These are phyloP conservation scores for Actinopyga echinites DNA, from an alignment of 53 echinoderm and acorn worm genomes.

Conservation along the genomic window DNA sequence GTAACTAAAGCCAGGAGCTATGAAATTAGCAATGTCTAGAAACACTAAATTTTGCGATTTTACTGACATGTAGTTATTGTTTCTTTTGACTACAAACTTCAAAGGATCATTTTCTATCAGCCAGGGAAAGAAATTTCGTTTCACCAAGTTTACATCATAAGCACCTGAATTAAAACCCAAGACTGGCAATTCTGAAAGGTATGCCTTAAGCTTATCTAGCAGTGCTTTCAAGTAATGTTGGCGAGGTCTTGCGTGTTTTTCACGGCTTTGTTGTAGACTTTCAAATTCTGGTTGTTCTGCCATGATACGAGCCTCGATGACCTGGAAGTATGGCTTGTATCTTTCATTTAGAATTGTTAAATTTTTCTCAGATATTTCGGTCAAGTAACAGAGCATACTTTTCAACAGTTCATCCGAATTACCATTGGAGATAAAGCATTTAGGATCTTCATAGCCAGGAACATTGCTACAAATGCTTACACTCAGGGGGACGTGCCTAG, in stretches of 20 bases:
- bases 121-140: conserved; percentile 13
- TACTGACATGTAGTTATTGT: conserved; percentile 45
- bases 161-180: conserved; percentile 35
- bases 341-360: background rate
- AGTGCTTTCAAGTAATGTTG: background rate
- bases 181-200: conserved; percentile 31
- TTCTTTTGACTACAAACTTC: conserved; percentile 25
- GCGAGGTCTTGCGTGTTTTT: conserved; percentile 6
- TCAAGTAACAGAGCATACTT: conserved; percentile 9
- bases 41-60: conserved; percentile 42
- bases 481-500: conserved; percentile 41
- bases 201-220: background rate
- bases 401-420: conserved; percentile 14
- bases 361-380: background rate
- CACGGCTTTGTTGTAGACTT: background rate
- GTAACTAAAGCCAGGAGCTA: no score
- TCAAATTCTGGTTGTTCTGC: background rate
- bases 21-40: conserved; percentile 56
- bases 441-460: background rate
- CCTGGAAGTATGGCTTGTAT: background rate
- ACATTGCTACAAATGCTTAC: conserved; percentile 51
- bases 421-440: conserved; percentile 21
- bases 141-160: conserved; percentile 35
- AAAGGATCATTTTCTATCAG: conserved; percentile 33
- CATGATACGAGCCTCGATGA: background rate